Base-by-base conservation (phyloP, 2,797 vertebrate genomes). In the Lacerta viridis region DNA sequence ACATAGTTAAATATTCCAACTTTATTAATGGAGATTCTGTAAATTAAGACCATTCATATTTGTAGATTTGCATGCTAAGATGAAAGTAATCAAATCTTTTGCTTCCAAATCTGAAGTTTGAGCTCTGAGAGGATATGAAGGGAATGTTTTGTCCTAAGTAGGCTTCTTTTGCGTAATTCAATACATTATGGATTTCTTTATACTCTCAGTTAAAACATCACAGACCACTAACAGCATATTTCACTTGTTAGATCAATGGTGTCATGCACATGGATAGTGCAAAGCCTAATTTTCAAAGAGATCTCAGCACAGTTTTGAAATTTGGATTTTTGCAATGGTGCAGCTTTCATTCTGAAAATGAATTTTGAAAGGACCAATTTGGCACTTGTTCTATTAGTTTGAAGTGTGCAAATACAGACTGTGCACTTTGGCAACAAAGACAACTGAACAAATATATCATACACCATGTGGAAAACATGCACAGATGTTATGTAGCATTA, bases 51-150 rank as follows among this genome's bases (percentile, higher is more conserved):
- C n/a, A 46, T 39, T 92, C 80, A 83, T 93, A 85, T 88, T 91
- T 92, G 85, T 91, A 93, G 80, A 77, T 92, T 94, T 92, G 87
- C 66, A 88, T 72, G 85, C 88, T 92, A 92, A 95, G 92, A 94
- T 89, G 92, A 88, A 84, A 80, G 11, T 88, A 93, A 92, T 86
- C 89, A 93, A 91, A 92, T 7, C 43, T 79, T 50, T 7, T 90
- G 86, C 91, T 93, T 93, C 29, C 66, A 68, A 88, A 80, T 9
- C 4, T 78, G 25, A 29, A 82, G 33, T 25, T 80, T 46, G 64
- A 92, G 82, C 71, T 90, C 91, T 74, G 83, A 15, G 27, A 84
- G 78, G 43, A 11, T 80, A 84, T 82, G 69, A 78, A 92, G 89
- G 59, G 39, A 91, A 91, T 77, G 85, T 87, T 94, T 7, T 91